Base-by-base conservation (phyloP, 2,113 vertebrate species). In the Phodopus roborovskii region DNA sequence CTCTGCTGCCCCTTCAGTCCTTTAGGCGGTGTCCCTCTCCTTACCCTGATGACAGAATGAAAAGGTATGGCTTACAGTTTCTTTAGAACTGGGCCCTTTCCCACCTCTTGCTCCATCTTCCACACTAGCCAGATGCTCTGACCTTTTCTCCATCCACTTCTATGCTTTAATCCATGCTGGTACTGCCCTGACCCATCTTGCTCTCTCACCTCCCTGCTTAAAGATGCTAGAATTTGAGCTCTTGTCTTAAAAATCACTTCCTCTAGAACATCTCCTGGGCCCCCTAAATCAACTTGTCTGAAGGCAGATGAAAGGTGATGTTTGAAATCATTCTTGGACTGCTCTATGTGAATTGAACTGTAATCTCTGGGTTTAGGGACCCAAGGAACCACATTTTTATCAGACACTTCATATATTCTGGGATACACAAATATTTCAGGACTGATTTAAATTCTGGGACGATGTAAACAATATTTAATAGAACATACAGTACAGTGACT, bases 191-290 rank as follows among this genome's bases (percentile, higher is more conserved):
- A 16, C 26, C 24, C 30, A 42, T 81, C 13, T 85, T 82, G 20
- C 16, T 88, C n/a, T 64, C 66, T 58, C 16, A 50, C 17, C 7
- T 73, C n/a, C 48, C 45, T 45, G 28, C 42, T 39, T 86, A 60
- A 53, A 60, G 16, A 20, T 79, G 13, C 56, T 85, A 90, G 45
- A 92, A 68, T 77, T 90, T 53, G 24, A 85, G 24, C n/a, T 73
- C 56, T 92, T 56, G 9, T 2, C 91, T 95, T 83, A 91, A 83
- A 58, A 30, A 28, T 70, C 39, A 60, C n/a, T 85, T 92, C 84
- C 93, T 90, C 39, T 6, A 66, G 28, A 45, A 33, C 16, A 74
- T 11, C 15, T 88, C 73, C 36, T 10, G 22, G 45, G 75, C 1
- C 12, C 42, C 75, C 45, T 92, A 42, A 77, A 33, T 88, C 75